Evolutionary conservation across 2,797 vertebrate genomes (phyloP), one percentile per base, ranked within the genome.

Genomic region (Aplochiton taeniatus): DNA sequence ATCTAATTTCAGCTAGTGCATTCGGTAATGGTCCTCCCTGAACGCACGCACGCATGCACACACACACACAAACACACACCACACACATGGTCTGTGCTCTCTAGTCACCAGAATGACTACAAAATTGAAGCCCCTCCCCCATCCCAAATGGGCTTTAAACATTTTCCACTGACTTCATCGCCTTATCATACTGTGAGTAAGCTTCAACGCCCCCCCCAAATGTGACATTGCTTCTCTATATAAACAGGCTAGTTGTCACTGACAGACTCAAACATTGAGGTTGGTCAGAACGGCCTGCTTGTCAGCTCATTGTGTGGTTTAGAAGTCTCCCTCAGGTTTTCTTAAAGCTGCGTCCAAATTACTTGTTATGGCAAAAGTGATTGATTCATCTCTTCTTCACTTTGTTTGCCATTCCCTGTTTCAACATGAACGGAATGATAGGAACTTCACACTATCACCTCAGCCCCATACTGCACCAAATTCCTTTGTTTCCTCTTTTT

Each of bases 1-100:
- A 92, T 93, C 91, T 88, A 83, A 88, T 93, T 93, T 93, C 92
- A 92, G 87, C 76, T 82, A 68, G 79, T 88, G 84, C 89, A 89
- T 91, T 91, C 90, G 87, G 90, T 93, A 91, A 91, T 90, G 84
- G 83, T 84, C 80, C 85, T 79, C 63, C 74, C 44, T 4, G 0
- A 17, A 31, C 31, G 31, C 63, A 61, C 57, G 58, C 45, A 13
- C 11, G 19, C 74, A 70, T 51, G 42, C 52, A 19, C 31, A 18
- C 12, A 20, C 44, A 65, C 64, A 5, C 52, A 58, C 76, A 44
- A 10, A 66, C 50, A 19, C 64, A 75, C 47, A 68, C n/a, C 65
- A 18, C 61, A 66, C 73, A 69, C 69, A 75, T 71, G 80, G 65
- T 75, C 69, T 78, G 72, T 17, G 60, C 73, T 65, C 64, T 68